Evolutionary conservation across 2,797 vertebrate genomes (phyloP), one percentile per base, ranked within the genome.

Genomic region (Pangasius larnaudii): DNA sequence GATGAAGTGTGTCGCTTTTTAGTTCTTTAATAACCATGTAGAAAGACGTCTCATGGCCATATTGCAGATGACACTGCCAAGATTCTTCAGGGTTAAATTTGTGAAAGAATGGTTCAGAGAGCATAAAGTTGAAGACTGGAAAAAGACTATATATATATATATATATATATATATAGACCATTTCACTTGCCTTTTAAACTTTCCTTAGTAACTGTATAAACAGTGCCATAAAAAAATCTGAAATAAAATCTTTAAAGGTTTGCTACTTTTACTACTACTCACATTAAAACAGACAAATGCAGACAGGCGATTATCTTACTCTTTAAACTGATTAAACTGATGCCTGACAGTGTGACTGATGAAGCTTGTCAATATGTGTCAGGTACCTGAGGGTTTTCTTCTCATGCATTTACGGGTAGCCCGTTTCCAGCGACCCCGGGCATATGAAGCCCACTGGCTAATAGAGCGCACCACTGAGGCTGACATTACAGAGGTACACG

Each of bases 371-470:
- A 49, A 46, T 80, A 5, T 24, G 22, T 59, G 19, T 71, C 14
- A 56, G 16, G 65, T 89, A 93, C 92, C 92, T 90, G 86, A 89
- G 4, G 65, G 85, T 85, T 91, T 92, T 79, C 87, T 91, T 79
- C 81, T 92, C 24, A 72, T 16, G 72, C 74, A 91, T 61, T 93
- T 91, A 16, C 53, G 84, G 0, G 87, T 59, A 14, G 85, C 83
- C 18, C 82, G 80, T 81, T 85, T 94, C 94, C 94, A 92, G 33
- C 94, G 93, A 46, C 92, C 67, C 30, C 90, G 88, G 30, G 92
- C 91, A 79, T 94, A 95, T 0, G 90, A 93, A 0, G 89, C 84
- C 93, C 93, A 93, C 1, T 88, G 87, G 51, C 88, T 88, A 2
- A 89, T 88, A n/a, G 90, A 87, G 80, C 77, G 90, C 36, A 83